Conservation (phyloP, 2,797 vertebrate genomes). For the Hybognathus amarus region DNA sequence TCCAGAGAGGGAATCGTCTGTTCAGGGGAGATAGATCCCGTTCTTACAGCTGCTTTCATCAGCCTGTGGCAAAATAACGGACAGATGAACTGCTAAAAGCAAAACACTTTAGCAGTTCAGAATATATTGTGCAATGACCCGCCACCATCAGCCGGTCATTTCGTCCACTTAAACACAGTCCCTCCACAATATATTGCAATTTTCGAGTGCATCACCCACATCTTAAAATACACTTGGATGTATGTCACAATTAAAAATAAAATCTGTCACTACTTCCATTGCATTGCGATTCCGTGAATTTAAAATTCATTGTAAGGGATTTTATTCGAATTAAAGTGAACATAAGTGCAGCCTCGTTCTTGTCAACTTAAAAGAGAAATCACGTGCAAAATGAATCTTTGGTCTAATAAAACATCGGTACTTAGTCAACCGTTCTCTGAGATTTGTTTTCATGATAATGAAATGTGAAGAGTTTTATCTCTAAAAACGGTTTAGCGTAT, state of each 20-base stretch:
- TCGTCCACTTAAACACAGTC: neutral
- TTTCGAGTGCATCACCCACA: neutral
- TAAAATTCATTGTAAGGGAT: neutral
- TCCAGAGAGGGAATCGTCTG: slow-evolving; percentile 14
- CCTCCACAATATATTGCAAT: neutral
- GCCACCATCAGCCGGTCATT: neutral
- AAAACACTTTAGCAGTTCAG: neutral
- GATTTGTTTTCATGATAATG: too few relatives aligned
- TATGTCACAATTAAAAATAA: neutral
- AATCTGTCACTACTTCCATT: neutral
- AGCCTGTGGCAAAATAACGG: slow-evolving; percentile 38
- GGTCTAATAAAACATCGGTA: too few relatives aligned
- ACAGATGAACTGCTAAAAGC: slow-evolving; percentile 4
- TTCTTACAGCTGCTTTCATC: slow-evolving; percentile 20
- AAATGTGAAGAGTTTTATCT: too few relatives aligned
- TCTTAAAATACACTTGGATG: neutral
- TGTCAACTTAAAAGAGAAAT: neutral
- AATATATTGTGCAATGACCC: neutral
- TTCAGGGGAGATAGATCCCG: neutral
- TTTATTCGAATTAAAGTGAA: neutral
- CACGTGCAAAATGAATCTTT: too few relatives aligned
- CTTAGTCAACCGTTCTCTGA: too few relatives aligned
- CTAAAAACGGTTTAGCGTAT: too few relatives aligned
- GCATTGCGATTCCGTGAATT: neutral
- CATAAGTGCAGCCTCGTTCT: neutral